Base-by-base conservation (phyloP, 1,140 invertebrate species). In the Zaprionus kolodkinae region DNA sequence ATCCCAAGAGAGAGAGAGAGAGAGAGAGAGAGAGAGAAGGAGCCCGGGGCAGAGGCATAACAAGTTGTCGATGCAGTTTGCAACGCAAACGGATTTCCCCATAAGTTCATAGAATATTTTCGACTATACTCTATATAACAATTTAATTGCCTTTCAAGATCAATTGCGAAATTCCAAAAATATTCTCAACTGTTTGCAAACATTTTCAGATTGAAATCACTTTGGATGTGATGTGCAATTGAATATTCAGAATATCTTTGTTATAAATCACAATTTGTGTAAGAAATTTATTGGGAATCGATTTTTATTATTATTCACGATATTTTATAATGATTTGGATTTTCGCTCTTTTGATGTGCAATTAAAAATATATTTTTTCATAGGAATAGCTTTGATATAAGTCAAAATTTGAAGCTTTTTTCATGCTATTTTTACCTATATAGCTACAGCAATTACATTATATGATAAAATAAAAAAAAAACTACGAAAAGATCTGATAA, bases 11-110 rank as follows among this genome's bases (percentile, higher is more conserved):
- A 5, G 17, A n/a, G n/a, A n/a, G n/a, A n/a, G n/a, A n/a, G n/a
- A n/a, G n/a, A n/a, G n/a, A n/a, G n/a, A n/a, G n/a, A n/a, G n/a
- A n/a, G n/a, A n/a, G n/a, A n/a, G n/a, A n/a, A n/a, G n/a, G n/a
- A n/a, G n/a, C 21, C 10, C 10, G 11, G 45, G n/a, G 7, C 45
- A 50, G 45, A 17, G 38, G 56, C 57, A 68, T 62, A 30, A 33
- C 50, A 48, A 54, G 43, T 62, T 15, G 35, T 21, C 21, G 3
- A 48, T 52, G 38, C n/a, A 13, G 48, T 25, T 61, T 33, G 71
- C 17, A 15, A 65, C 54, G 25, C 43, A 55, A 43, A n/a, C 5
- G 33, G n/a, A 25, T 27, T 40, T 6, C 30, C 15, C 33, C 15
- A 21, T 33, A 27, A 30, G 17, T 43, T 21, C 4, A 5, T 9